Evolutionary conservation across 2,888 invertebrate species (phyloP).

Genomic region (Xylocampa areola): DNA sequence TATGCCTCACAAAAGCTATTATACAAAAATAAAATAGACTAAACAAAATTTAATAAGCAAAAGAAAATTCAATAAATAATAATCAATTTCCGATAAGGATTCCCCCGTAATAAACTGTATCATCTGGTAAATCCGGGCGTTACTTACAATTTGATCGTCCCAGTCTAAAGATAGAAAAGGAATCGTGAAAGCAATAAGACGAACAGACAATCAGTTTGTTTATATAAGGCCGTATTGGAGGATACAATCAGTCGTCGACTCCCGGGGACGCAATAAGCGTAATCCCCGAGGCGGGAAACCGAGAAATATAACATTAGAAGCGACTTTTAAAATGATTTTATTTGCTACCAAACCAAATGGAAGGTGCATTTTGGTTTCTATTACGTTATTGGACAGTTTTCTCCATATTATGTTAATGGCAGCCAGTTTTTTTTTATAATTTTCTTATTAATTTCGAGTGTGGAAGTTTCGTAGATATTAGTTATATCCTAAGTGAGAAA

Average conservation of each 20-base stretch:
- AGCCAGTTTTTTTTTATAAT: too few species aligned
- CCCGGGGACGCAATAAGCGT: slow-evolving; percentile 85
- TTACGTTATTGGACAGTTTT: slow-evolving; percentile 10
- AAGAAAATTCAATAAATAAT: slow-evolving; percentile 31
- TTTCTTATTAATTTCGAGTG: too few species aligned
- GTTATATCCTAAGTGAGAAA: too few species aligned
- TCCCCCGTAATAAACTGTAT: slow-evolving; percentile 59
- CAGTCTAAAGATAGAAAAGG: slow-evolving; percentile 62
- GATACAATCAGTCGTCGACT: slow-evolving; percentile 79
- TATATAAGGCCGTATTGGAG: slow-evolving; percentile 78
- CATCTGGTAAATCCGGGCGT: slow-evolving; percentile 59
- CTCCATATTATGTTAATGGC: neutral
- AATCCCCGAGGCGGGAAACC: slow-evolving; percentile 71
- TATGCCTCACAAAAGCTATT: too few species aligned
- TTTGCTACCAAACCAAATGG: slow-evolving; percentile 25
- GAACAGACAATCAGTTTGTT: slow-evolving; percentile 83
- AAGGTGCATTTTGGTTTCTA: slow-evolving; percentile 18
- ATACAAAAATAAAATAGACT: neutral
- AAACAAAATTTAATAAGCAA: slow-evolving; percentile 4
- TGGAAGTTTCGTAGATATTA: too few species aligned
- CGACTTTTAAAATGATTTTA: slow-evolving; percentile 53
- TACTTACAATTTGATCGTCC: slow-evolving; percentile 61
- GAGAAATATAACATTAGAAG: slow-evolving; percentile 64
- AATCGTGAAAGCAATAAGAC: slow-evolving; percentile 73
- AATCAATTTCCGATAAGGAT: slow-evolving; percentile 59